These are phyloP conservation scores for Boulengeromyrus knoepffleri DNA, from an alignment of 2,113 vertebrate genomes.

Conservation along the genomic window DNA sequence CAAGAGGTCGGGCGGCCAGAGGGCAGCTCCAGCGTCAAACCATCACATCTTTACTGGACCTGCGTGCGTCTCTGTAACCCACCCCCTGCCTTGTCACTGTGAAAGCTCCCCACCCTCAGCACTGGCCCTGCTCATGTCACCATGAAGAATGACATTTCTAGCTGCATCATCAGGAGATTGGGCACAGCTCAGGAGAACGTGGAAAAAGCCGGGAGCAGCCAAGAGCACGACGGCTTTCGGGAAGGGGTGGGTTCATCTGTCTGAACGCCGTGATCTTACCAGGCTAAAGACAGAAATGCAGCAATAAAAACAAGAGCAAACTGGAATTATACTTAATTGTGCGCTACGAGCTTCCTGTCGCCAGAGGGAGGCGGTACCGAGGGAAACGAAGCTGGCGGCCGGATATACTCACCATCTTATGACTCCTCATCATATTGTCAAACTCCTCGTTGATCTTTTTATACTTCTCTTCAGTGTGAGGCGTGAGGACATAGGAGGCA, in stretches of 20 bases:
- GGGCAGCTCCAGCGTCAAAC: not conserved
- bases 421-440: conserved; percentile 99
- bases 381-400: conserved; percentile 58
- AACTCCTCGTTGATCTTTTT: conserved; percentile 99
- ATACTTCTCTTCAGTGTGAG: conserved; percentile 99
- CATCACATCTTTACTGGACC: not conserved
- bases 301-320: conserved; percentile 41
- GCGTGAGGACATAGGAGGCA: conserved; percentile 98
- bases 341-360: too few species aligned
- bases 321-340: conserved; percentile 31
- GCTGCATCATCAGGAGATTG: conserved; percentile 21
- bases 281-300: conserved; percentile 46
- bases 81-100: not conserved
- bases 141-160: conserved; percentile 20
- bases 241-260: not conserved
- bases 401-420: conserved; percentile 94
- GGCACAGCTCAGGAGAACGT: not conserved
- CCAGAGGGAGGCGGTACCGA: not conserved
- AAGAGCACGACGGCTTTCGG: not conserved
- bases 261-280: conserved; percentile 59
- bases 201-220: not conserved
- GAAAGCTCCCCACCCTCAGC: not conserved
- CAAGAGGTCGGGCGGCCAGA: conserved; percentile 8
- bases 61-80: not conserved
- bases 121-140: not conserved